Evolutionary conservation across 2,113 vertebrate species (phyloP), one percentile per base, ranked within the genome.

Genomic region (Sturnus vulgaris): DNA sequence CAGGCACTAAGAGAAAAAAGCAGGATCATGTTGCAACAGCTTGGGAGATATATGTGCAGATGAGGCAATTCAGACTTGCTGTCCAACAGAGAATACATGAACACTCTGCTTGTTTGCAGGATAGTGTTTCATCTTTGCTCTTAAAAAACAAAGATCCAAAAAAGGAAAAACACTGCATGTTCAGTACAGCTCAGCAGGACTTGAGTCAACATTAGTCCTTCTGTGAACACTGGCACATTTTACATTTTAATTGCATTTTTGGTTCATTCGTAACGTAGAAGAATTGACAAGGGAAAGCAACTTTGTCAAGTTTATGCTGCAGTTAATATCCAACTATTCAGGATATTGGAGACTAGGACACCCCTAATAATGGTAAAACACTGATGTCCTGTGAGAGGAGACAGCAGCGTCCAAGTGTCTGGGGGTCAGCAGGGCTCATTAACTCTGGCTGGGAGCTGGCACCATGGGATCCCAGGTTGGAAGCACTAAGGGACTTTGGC

Each of bases 21-120:
- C 84, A 94, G 93, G 90, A 66, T 97, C 71, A 84, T 76, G 76
- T 85, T 95, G 75, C 86, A 95, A 89, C 83, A 94, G 60, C 40
- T 52, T 88, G 81, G 61, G 70, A 92, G 90, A 92, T 95, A 92
- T 91, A 86, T 88, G 91, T 69, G 85, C 69, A 92, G 90, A 95
- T 77, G 94, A 93, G 77, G 68, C 0, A 4, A 94, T 35, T 77
- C 72, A 77, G 81, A 52, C 72, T 68, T 66, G 75, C 92, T 96
- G 73, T 86, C 88, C 94, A 89, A 50, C 75, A 89, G 85, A 91
- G 87, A 80, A 82, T 73, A 95, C 93, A 94, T 24, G 87, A 89
- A 80, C 70, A 75, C 47, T 71, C 68, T 68, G 81, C 75, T 86
- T 94, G 85, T 88, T 96, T 94, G 88, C 75, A 61, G 60, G 71